Percentiles rank a stretch among this genome's conserved stretches.
Conservation (phyloP, 2,113 vertebrate species). For the Brienomyrus longianalis region DNA sequence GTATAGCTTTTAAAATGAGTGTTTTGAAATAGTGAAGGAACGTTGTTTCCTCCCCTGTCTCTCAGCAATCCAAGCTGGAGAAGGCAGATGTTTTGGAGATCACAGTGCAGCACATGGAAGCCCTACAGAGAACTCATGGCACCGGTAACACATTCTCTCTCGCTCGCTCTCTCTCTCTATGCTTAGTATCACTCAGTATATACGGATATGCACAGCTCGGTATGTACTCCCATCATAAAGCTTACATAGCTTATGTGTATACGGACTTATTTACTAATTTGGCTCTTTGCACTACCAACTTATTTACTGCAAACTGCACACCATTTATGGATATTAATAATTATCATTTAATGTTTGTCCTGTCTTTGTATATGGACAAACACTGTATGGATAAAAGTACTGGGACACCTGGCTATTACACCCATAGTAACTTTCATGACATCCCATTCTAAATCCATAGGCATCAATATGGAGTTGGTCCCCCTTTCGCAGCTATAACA, state of each 20-base stretch:
- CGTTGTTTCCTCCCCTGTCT: not conserved
- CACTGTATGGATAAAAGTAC: too few species aligned
- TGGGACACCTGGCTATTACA: too few species aligned
- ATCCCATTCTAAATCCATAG: too few species aligned
- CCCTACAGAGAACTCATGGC: constrained; percentile 34
- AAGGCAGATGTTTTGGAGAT: constrained; percentile 51
- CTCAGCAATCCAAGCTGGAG: constrained; percentile 50
- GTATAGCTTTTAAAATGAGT: not conserved
- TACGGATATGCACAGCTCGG: not conserved
- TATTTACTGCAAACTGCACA: too few species aligned
- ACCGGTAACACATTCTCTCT: constrained; percentile 18
- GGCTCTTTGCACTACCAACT: too few species aligned
- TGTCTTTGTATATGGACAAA: too few species aligned
- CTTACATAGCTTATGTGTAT: not conserved
- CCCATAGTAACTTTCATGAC: too few species aligned
- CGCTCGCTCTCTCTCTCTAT: too few species aligned
- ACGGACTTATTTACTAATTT: too few species aligned
- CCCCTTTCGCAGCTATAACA: not conserved
- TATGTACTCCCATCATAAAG: not conserved
- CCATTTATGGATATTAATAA: too few species aligned
- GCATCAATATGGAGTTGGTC: not conserved
- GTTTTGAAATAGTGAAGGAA: not conserved
- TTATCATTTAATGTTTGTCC: too few species aligned
- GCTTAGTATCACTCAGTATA: too few species aligned
- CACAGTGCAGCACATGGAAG: constrained; percentile 51